phyloP scores from a whole-genome alignment of 2,113 vertebrate genomes.

The Albula goreensis region DNA sequence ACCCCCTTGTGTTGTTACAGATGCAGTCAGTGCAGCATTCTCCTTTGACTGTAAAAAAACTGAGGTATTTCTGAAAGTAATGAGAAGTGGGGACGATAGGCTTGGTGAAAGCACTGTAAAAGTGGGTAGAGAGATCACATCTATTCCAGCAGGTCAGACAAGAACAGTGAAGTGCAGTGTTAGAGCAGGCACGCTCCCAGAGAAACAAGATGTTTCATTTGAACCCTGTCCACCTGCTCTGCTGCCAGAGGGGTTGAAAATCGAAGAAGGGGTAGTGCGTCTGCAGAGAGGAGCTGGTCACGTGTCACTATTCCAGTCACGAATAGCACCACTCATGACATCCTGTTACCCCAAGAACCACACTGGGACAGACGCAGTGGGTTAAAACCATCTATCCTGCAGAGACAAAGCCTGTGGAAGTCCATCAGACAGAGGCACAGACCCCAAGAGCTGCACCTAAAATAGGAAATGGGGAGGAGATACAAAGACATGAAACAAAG shows the following conservation, averaged over 20 bases:
- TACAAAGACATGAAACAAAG: too few species aligned
- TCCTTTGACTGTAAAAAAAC: slow-evolving; percentile 37
- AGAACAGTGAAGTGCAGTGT: slow-evolving; percentile 23
- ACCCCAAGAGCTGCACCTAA: background rate
- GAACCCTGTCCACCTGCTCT: background rate
- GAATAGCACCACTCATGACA: slow-evolving; percentile 17
- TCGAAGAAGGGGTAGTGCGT: slow-evolving; percentile 1
- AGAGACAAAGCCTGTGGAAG: slow-evolving; percentile 4
- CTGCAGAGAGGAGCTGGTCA: slow-evolving; percentile 13
- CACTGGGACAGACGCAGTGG: slow-evolving; percentile 9
- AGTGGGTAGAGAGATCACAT: background rate
- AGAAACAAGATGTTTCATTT: slow-evolving; percentile 19
- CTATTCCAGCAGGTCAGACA: slow-evolving; percentile 22
- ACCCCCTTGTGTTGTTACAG: background rate
- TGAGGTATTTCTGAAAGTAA: slow-evolving; percentile 27
- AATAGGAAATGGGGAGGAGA: background rate
- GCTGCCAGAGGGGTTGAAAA: slow-evolving; percentile 11
- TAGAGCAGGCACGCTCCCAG: slow-evolving; percentile 5
- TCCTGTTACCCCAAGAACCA: background rate
- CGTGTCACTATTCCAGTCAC: slow-evolving; percentile 12
- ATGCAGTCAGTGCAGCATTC: slow-evolving; percentile 33
- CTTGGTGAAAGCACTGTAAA: background rate
- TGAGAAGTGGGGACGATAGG: background rate
- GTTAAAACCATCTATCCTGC: slow-evolving; percentile 32
- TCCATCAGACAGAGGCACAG: too few species aligned